phyloP scores from a whole-genome alignment of 2,113 vertebrate species.

The Phalacrocorax aristotelis region DNA sequence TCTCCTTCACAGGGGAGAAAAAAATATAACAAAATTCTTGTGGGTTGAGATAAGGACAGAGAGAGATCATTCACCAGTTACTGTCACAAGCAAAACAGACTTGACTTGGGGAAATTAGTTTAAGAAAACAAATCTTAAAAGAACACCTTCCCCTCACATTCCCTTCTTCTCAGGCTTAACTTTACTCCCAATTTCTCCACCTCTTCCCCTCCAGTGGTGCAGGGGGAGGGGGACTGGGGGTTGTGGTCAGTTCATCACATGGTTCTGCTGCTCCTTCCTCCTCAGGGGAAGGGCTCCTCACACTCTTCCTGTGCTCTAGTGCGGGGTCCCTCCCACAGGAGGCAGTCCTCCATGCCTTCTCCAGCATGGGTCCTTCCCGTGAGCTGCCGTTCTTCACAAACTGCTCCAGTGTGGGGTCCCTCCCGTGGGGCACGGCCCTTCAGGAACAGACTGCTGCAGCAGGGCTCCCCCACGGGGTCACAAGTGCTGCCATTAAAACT shows the following conservation, averaged over 20 bases:
- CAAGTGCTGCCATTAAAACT: no score
- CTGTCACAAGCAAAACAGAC: not conserved
- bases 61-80: not conserved
- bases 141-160: not conserved
- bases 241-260: not conserved
- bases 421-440: no score
- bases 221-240: not conserved
- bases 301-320: no score
- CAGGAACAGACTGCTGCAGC: no score
- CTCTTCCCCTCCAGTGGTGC: not conserved
- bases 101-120: not conserved
- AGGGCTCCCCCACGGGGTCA: no score
- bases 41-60: not conserved
- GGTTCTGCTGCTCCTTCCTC: not conserved
- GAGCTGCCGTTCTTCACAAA: no score
- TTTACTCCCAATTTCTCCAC: not conserved
- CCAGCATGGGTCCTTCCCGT: no score
- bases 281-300: not conserved
- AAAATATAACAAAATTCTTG: not conserved
- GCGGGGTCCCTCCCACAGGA: no score
- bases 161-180: not conserved
- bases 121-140: not conserved
- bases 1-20: not conserved
- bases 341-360: no score
- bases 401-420: no score